Conservation (phyloP, 2,113 vertebrate species). For the Actenoides hombroni region DNA sequence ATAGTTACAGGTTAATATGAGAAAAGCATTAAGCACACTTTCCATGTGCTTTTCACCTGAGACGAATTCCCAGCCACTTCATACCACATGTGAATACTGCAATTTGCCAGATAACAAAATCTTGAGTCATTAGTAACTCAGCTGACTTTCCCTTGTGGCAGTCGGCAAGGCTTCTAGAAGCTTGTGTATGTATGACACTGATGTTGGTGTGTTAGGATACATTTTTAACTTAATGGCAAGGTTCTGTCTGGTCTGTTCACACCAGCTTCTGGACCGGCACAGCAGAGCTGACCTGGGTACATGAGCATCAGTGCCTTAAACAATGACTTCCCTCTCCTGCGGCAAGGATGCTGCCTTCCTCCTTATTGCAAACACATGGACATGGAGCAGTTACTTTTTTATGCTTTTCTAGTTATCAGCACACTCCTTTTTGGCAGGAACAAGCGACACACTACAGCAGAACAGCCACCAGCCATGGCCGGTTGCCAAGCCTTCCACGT, state of each 20-base stretch:
- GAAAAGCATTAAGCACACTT: neutral
- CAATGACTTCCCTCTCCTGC: neutral
- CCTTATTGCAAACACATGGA: neutral
- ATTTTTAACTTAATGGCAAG: neutral
- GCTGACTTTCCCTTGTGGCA: neutral
- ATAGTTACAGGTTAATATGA: neutral
- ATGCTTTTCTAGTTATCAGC: neutral
- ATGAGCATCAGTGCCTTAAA: neutral
- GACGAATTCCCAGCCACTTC: neutral
- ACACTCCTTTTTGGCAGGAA: neutral
- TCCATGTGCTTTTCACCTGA: neutral
- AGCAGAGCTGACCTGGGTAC: neutral
- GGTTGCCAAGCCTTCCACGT: neutral
- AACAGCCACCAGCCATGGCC: neutral
- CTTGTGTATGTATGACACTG: neutral
- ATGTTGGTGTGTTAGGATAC: rapidly evolving
- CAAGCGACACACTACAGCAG: neutral
- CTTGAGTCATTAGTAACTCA: neutral
- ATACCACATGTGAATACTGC: neutral
- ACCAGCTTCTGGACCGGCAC: neutral
- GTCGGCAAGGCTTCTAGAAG: neutral
- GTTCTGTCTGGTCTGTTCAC: neutral
- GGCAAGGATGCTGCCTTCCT: neutral
- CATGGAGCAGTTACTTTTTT: neutral
- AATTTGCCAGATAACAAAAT: neutral